Conservation (phyloP, 2,888 invertebrate genomes). For the Microplitis deprimator region DNA sequence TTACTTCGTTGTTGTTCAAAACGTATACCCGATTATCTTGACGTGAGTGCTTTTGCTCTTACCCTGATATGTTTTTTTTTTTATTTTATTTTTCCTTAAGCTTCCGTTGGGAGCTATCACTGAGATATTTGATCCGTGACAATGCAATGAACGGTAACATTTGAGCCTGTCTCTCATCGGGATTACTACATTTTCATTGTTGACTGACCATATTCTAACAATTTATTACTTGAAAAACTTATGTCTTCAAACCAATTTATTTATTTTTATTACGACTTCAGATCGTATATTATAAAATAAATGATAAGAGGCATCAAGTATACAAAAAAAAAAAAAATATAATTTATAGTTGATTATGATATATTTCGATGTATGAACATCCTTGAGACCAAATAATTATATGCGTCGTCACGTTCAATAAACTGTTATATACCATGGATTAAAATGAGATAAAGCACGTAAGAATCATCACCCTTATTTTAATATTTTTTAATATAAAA, state of each 20-base stretch:
- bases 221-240: slow-evolving; percentile 3
- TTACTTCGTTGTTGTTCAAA: slow-evolving; percentile 29
- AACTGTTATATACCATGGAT: not conserved
- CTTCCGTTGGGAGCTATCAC: slow-evolving; percentile 33
- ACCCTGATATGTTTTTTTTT: slow-evolving; percentile 23
- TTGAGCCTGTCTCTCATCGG: slow-evolving; percentile 7
- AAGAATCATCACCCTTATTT: not conserved
- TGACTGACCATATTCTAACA: slow-evolving; percentile 45
- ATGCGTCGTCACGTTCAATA: slow-evolving; percentile 25
- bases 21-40: slow-evolving; percentile 27
- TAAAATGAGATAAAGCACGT: slow-evolving; percentile 27
- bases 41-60: slow-evolving; percentile 26
- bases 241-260: not conserved
- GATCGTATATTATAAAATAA: not conserved
- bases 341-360: slow-evolving; percentile 9
- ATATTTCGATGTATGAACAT: not conserved
- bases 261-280: not conserved
- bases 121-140: slow-evolving; percentile 35
- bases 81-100: slow-evolving; percentile 6
- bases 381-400: slow-evolving; percentile 11
- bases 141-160: slow-evolving; percentile 27
- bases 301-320: not conserved
- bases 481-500: not conserved
- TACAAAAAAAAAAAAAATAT: not conserved
- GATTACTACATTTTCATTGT: slow-evolving; percentile 24